These are phyloP conservation scores for Sula dactylatra DNA, from an alignment of 2,113 vertebrate species.

Conservation along the genomic window DNA sequence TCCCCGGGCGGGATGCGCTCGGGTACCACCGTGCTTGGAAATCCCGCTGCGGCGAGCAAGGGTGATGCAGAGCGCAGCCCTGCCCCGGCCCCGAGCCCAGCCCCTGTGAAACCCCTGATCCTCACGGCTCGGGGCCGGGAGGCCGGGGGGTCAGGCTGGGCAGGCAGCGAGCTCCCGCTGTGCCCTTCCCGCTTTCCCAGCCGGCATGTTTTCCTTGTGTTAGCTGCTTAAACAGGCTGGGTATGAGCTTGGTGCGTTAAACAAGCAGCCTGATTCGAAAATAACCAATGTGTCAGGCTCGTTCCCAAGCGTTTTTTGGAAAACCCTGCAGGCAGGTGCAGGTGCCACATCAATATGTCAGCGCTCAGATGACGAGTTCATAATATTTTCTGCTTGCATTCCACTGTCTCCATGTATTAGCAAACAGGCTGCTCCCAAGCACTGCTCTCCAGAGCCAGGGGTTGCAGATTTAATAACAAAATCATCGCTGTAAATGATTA, in stretches of 20 bases:
- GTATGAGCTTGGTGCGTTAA: background rate
- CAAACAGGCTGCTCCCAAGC: constrained; percentile 31
- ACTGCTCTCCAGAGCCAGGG: background rate
- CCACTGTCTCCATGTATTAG: constrained; percentile 55
- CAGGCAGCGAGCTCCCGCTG: background rate
- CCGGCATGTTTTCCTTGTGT: fast-evolving
- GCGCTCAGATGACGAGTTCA: constrained; percentile 53
- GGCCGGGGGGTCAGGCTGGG: fast-evolving
- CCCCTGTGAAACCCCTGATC: background rate
- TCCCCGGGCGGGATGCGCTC: fast-evolving
- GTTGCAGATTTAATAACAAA: constrained; percentile 43
- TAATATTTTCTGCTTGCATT: constrained; percentile 71
- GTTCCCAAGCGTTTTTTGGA: background rate
- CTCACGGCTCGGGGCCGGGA: fast-evolving
- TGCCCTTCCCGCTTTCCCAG: background rate
- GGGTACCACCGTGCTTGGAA: background rate
- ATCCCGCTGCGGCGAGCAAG: fast-evolving
- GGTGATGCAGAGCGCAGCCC: background rate
- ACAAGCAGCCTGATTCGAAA: background rate
- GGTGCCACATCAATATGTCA: constrained; percentile 73
- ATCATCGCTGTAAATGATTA: background rate
- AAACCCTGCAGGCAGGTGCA: constrained; percentile 55
- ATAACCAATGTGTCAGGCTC: background rate
- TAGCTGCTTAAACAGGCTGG: background rate
- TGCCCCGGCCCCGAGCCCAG: background rate